Conservation (phyloP, 1,140 invertebrate species). For the Pseudomyrmex flavicornis region DNA sequence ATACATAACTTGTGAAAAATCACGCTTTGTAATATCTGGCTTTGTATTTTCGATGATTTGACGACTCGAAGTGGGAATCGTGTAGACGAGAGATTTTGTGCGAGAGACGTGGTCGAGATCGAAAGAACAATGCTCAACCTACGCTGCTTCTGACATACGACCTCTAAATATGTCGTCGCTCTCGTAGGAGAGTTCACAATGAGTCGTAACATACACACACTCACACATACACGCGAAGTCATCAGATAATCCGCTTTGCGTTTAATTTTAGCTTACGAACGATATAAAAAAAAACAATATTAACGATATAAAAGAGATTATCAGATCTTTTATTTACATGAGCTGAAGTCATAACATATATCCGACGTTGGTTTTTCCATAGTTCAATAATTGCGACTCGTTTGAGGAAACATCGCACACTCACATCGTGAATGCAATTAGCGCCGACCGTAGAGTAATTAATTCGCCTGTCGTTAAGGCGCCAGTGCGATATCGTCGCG, state of each 20-base stretch:
- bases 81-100: slow-evolving; percentile 30
- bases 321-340: background rate
- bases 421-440: slow-evolving; percentile 57
- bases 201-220: background rate
- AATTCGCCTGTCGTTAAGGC: slow-evolving; percentile 58
- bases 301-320: background rate
- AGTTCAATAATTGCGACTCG: slow-evolving; percentile 44
- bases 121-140: slow-evolving; percentile 58
- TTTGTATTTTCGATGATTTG: background rate
- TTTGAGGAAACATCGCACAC: slow-evolving; percentile 42
- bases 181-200: slow-evolving; percentile 9
- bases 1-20: slow-evolving; percentile 35
- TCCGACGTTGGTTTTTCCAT: slow-evolving; percentile 8
- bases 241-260: background rate
- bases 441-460: slow-evolving; percentile 51
- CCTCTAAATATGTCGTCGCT: slow-evolving; percentile 43
- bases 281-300: background rate
- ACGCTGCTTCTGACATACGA: slow-evolving; percentile 53
- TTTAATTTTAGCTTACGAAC: background rate
- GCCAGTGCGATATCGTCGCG: slow-evolving; percentile 24
- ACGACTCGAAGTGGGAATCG: slow-evolving; percentile 23
- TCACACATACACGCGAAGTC: no score
- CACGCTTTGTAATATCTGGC: background rate
- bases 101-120: background rate
- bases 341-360: background rate